These are phyloP conservation scores for Paraescarpia echinospica DNA, from an alignment of 1,140 invertebrate genomes.

Conservation along the genomic window DNA sequence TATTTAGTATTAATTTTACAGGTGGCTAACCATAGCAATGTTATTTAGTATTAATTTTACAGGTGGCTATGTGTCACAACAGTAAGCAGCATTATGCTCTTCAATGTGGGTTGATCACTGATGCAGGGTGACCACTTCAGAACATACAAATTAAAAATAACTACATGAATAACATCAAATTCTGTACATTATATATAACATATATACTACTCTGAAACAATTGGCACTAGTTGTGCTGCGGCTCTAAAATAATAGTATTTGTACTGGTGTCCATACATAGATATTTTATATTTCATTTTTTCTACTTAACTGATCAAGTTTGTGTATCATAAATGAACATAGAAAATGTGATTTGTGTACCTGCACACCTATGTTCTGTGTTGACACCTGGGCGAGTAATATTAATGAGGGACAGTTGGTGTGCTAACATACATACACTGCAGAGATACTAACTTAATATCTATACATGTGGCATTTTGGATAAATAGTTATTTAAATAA, in stretches of 20 bases:
- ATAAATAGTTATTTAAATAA: neutral
- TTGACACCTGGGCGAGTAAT: neutral
- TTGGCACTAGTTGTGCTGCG: neutral
- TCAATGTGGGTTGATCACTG: neutral
- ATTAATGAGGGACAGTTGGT: neutral
- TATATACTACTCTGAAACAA: neutral
- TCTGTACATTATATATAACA: neutral
- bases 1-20: too few relatives aligned
- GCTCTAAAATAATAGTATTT: too few relatives aligned
- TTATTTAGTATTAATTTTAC: neutral
- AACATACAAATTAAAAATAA: neutral
- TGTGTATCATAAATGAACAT: neutral
- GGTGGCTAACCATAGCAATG: too few relatives aligned
- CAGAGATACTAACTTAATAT: neutral
- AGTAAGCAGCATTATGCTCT: neutral
- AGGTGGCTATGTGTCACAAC: neutral
- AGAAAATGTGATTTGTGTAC: neutral
- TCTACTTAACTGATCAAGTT: neutral
- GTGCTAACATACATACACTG: neutral
- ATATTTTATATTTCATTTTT: too few relatives aligned
- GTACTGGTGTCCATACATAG: too few relatives aligned
- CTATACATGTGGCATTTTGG: neutral
- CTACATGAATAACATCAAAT: neutral
- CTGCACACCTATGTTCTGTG: neutral
- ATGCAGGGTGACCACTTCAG: neutral